These are phyloP conservation scores for Machimus rusticus DNA, from an alignment of 2,888 invertebrate genomes.

Conservation along the genomic window DNA sequence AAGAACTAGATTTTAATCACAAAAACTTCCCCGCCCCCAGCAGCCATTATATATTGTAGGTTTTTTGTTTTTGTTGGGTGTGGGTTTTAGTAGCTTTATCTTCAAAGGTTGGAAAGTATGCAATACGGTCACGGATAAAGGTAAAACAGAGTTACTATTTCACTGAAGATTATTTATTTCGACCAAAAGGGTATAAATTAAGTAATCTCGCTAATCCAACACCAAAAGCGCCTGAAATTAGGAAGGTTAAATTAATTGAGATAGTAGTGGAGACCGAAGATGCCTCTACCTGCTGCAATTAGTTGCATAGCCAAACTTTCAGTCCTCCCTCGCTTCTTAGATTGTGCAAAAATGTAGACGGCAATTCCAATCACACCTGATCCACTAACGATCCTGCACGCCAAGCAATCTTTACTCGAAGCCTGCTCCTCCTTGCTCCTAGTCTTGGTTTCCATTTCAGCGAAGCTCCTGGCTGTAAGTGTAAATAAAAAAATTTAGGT, in stretches of 20 bases:
- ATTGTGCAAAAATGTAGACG: slow-evolving; percentile 67
- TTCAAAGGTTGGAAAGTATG: too few relatives aligned
- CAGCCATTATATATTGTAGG: too few relatives aligned
- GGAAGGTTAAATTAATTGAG: background rate
- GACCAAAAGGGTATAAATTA: slow-evolving; percentile 54
- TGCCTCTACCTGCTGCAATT: slow-evolving; percentile 53
- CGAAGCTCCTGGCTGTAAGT: background rate
- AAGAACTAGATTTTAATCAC: too few relatives aligned
- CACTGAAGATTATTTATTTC: background rate
- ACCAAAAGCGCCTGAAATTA: slow-evolving; percentile 66
- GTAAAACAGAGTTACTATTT: background rate
- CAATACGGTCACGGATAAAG: too few relatives aligned
- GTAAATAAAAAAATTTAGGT: background rate
- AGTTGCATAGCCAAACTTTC: slow-evolving; percentile 53
- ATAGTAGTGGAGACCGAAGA: background rate
- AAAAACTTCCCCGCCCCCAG: too few relatives aligned
- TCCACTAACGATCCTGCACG: slow-evolving; percentile 69
- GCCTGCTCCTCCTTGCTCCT: background rate
- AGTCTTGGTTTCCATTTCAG: background rate
- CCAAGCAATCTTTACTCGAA: slow-evolving; percentile 64
- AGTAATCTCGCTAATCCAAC: slow-evolving; percentile 70
- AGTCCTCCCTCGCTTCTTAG: slow-evolving; percentile 63
- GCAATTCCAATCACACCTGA: slow-evolving; percentile 71
- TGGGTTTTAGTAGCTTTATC: too few relatives aligned
- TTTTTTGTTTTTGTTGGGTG: too few relatives aligned